Percentiles rank a stretch among this genome's conserved stretches.
These are phyloP conservation scores for Gastrophysa polygoni DNA, from an alignment of 2,888 invertebrate species.

Conservation along the genomic window DNA sequence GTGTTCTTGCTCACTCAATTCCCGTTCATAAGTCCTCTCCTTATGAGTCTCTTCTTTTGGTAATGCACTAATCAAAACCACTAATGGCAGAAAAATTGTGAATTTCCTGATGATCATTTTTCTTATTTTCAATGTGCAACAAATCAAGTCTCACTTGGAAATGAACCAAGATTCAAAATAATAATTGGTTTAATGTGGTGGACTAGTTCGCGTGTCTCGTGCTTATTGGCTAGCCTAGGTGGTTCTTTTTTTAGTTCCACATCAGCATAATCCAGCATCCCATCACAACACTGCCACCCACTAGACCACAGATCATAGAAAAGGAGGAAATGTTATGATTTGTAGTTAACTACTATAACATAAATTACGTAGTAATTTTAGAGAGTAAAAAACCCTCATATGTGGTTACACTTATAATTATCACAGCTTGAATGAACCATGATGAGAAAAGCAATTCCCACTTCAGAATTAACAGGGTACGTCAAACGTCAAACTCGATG, in stretches of 20 bases:
- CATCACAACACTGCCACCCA: not conserved
- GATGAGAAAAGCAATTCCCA: too few species aligned
- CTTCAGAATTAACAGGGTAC: too few species aligned
- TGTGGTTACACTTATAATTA: too few species aligned
- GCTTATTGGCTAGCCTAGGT: slow-evolving; percentile 28
- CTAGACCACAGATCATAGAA: not conserved
- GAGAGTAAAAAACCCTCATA: too few species aligned
- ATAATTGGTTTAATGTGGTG: not conserved
- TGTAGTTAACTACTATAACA: too few species aligned
- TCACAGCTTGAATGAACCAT: too few species aligned
- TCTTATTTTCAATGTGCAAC: slow-evolving; percentile 6
- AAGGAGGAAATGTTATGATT: too few species aligned
- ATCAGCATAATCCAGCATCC: slow-evolving; percentile 27
- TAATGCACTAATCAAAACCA: slow-evolving; percentile 60
- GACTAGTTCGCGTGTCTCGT: slow-evolving; percentile 22
- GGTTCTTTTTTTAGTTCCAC: slow-evolving; percentile 27
- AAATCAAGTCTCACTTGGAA: not conserved
- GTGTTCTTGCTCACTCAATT: slow-evolving; percentile 80
- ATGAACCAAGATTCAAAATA: not conserved
- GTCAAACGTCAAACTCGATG: too few species aligned
- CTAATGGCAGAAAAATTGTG: slow-evolving; percentile 14
- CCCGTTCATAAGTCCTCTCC: slow-evolving; percentile 69
- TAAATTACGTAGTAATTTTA: too few species aligned
- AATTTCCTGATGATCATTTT: slow-evolving; percentile 11
- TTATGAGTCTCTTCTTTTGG: slow-evolving; percentile 75